Percentiles rank a stretch among this genome's conserved stretches.
Conservation (phyloP, 2,888 invertebrate species). For the Caenorhabditis afra region DNA sequence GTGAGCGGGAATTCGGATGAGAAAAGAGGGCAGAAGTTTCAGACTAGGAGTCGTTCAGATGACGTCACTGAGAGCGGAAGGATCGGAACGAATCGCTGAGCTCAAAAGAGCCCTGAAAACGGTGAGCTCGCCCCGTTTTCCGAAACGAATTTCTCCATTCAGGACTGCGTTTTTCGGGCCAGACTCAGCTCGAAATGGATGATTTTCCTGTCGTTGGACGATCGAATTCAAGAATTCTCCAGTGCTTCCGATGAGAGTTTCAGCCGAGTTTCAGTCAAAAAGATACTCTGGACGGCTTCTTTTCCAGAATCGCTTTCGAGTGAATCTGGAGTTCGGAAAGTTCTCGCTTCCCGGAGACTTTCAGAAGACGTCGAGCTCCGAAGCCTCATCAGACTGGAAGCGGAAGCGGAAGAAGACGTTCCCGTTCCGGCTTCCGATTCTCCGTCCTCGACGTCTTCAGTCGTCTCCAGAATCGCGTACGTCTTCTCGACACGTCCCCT, state of each 20-base stretch:
- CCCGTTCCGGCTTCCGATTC: conserved; percentile 19
- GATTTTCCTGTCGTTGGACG: conserved; percentile 15
- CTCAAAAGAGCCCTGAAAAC: neutral
- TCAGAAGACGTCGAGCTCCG: too few relatives aligned
- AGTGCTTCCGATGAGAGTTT: neutral
- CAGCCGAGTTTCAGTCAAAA: neutral
- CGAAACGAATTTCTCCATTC: neutral
- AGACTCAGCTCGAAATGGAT: conserved; percentile 3
- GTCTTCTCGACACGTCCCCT: conserved; percentile 33
- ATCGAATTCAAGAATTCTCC: neutral
- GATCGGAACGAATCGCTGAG: neutral
- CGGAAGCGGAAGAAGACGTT: neutral
- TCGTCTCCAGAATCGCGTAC: conserved; percentile 14
- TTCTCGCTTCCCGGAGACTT: too few relatives aligned
- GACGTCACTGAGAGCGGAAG: conserved; percentile 14
- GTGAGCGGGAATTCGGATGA: neutral
- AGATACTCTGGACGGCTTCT: too few relatives aligned
- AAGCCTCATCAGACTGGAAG: too few relatives aligned
- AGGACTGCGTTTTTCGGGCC: conserved; percentile 27
- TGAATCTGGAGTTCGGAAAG: too few relatives aligned
- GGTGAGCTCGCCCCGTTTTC: too few relatives aligned
- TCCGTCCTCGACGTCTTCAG: conserved; percentile 12
- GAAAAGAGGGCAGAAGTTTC: neutral
- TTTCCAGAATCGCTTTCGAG: too few relatives aligned
- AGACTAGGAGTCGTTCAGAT: conserved; percentile 28